Conservation (phyloP, 2,113 vertebrate species). For the Hippocampus guttulatus region DNA sequence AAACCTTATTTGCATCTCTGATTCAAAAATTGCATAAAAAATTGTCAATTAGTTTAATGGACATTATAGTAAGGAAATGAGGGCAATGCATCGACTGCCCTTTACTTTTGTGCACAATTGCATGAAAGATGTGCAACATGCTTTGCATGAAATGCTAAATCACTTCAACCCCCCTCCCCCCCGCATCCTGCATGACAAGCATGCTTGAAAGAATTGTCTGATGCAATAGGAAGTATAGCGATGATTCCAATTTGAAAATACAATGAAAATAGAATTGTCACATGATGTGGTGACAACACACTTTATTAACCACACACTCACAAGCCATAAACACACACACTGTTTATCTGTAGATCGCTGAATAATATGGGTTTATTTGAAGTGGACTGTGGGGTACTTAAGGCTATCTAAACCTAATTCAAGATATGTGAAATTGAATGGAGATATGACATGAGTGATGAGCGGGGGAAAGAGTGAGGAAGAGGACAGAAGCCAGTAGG, state of each 20-base stretch:
- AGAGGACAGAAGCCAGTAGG: conserved; percentile 12
- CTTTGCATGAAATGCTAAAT: too few species aligned
- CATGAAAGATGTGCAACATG: too few species aligned
- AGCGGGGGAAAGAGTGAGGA: conserved; percentile 21
- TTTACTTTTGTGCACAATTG: too few species aligned
- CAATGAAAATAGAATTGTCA: conserved; percentile 10
- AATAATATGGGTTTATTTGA: conserved; percentile 56
- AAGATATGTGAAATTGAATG: conserved; percentile 74
- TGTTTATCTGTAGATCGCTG: conserved; percentile 60
- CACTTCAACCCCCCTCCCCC: too few species aligned
- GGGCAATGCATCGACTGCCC: not conserved
- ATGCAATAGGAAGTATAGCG: not conserved
- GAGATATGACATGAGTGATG: conserved; percentile 61
- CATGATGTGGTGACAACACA: not conserved
- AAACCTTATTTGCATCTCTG: too few species aligned
- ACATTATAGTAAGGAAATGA: not conserved
- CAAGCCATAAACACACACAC: not conserved
- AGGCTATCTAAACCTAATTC: conserved; percentile 70
- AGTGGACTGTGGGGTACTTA: conserved; percentile 65
- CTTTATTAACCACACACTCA: not conserved
- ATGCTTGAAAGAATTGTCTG: too few species aligned
- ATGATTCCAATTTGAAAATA: not conserved
- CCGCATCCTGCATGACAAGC: too few species aligned
- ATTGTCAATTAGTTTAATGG: too few species aligned
- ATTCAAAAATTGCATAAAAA: too few species aligned